These are phyloP conservation scores for Eristalis intricaria DNA, from an alignment of 2,888 invertebrate species.

Conservation along the genomic window DNA sequence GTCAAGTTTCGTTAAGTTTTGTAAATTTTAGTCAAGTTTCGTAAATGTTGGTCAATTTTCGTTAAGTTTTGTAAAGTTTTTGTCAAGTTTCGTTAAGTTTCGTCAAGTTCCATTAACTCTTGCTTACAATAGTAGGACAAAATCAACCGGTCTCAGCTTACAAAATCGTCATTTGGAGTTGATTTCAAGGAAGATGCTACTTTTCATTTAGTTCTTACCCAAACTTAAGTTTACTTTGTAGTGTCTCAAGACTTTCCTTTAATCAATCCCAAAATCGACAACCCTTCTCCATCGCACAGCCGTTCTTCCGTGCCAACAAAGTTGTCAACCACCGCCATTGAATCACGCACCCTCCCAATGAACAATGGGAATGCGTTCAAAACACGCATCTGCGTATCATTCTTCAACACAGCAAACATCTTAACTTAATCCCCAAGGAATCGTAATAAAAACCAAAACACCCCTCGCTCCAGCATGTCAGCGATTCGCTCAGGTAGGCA, in stretches of 20 bases:
- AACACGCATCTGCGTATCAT: slow-evolving; percentile 62
- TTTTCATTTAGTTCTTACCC: too few relatives aligned
- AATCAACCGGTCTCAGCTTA: too few relatives aligned
- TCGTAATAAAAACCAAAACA: slow-evolving; percentile 59
- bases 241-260: not conserved
- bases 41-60: too few relatives aligned
- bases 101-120: too few relatives aligned
- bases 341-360: not conserved
- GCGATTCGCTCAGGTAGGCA: slow-evolving; percentile 37
- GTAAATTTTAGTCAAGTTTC: too few relatives aligned
- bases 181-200: too few relatives aligned
- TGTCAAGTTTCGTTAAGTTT: too few relatives aligned
- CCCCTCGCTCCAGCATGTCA: slow-evolving; percentile 27
- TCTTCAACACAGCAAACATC: slow-evolving; percentile 44
- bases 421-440: slow-evolving; percentile 65
- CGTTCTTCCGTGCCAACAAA: not conserved
- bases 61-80: too few relatives aligned
- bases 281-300: not conserved
- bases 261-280: not conserved
- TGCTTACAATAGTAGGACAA: too few relatives aligned
- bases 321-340: not conserved
- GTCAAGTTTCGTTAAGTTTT: too few relatives aligned
- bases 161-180: too few relatives aligned
- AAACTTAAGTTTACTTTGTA: too few relatives aligned
- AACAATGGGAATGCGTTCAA: slow-evolving; percentile 11